These are phyloP conservation scores for Hetaerina titia DNA, from an alignment of 2,888 invertebrate genomes.

Conservation along the genomic window DNA sequence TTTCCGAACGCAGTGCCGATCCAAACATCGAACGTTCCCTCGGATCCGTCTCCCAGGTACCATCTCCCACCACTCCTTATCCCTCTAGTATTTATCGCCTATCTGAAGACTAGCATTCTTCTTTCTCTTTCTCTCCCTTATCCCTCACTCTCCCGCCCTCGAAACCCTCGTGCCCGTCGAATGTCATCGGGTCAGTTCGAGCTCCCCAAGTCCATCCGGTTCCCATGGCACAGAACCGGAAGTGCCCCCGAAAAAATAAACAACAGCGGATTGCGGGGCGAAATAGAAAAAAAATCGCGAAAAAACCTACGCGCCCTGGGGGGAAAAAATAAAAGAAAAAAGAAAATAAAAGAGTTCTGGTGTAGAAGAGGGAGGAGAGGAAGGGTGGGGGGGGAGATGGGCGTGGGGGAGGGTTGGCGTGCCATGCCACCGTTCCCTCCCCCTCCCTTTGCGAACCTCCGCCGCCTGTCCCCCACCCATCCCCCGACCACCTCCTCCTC, in stretches of 20 bases:
- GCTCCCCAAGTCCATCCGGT: slow-evolving; percentile 18
- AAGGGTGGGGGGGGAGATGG: neutral
- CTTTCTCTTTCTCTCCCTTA: neutral
- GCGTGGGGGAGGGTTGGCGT: neutral
- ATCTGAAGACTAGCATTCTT: neutral
- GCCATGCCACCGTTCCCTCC: neutral
- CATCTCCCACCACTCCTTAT: neutral
- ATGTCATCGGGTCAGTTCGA: slow-evolving; percentile 27
- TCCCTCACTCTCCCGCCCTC: neutral
- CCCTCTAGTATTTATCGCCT: neutral
- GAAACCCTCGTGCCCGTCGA: neutral
- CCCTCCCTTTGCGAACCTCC: neutral
- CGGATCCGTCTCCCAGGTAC: neutral
- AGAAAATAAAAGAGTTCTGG: neutral
- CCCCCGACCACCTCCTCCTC: neutral
- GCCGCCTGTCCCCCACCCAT: neutral
- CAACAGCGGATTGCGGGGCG: neutral
- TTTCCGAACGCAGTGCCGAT: too few species aligned
- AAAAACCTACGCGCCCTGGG: neutral
- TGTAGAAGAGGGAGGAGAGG: neutral
- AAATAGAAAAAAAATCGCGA: neutral
- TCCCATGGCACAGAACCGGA: slow-evolving; percentile 51
- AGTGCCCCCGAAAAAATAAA: slow-evolving; percentile 14
- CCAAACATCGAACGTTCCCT: neutral
- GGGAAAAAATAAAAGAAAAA: neutral